Evolutionary conservation across 2,113 vertebrate genomes (phyloP).

Genomic region (Propithecus coquereli): DNA sequence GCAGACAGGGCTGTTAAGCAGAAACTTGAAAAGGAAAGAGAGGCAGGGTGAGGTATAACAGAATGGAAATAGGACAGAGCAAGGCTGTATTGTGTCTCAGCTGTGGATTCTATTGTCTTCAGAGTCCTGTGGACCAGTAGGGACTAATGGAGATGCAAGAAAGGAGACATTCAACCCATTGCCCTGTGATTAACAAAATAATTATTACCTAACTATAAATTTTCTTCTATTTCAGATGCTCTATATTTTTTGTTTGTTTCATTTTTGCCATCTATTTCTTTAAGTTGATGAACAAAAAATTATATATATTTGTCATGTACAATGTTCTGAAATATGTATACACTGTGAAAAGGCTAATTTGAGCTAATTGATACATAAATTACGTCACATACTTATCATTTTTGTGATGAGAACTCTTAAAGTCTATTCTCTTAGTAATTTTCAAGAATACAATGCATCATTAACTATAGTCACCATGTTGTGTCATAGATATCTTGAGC

Average conservation of each 20-base stretch:
- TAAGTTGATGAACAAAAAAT: background rate
- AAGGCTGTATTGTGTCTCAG: background rate
- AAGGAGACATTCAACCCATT: background rate
- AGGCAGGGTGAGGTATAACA: rapidly evolving
- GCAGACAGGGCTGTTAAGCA: background rate
- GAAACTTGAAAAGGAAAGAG: background rate
- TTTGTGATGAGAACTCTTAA: background rate
- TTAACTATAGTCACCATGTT: background rate
- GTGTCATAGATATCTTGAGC: background rate
- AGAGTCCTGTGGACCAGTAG: background rate
- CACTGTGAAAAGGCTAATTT: background rate
- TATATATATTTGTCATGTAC: background rate
- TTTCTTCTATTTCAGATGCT: background rate
- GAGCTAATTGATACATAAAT: background rate
- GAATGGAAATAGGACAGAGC: background rate
- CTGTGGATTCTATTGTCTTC: background rate
- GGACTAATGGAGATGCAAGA: background rate
- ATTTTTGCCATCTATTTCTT: background rate
- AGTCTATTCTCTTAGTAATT: background rate
- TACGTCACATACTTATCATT: background rate
- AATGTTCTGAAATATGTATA: background rate
- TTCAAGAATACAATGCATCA: background rate
- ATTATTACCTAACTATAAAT: background rate
- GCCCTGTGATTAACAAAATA: background rate
- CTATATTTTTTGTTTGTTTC: background rate